Base-by-base conservation (phyloP, 2,113 vertebrate species). In the Malurus alboscapulatus region DNA sequence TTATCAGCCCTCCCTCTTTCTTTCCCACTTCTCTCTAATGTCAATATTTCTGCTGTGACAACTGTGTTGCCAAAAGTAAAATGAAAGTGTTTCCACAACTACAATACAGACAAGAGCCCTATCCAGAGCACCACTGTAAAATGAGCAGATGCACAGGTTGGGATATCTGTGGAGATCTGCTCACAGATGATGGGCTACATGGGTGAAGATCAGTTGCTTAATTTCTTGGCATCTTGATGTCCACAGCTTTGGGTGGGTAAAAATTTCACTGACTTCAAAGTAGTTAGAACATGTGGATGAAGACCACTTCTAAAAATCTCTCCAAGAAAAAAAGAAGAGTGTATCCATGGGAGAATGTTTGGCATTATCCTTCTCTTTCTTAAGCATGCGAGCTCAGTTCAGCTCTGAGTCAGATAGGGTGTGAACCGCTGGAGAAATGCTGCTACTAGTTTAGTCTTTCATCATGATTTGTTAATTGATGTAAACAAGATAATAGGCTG, bases 401-500 rank as follows among this genome's bases (percentile, higher is more conserved):
- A 12, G 50, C 48, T 92, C 84, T 96, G 95, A 96, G 78, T 96
- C 87, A 92, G 21, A 19, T 0, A 85, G 95, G 96, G 84, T 48
- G 96, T 93, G 51, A 93, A 62, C 66, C 62, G 89, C 89, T 87
- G 87, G 45, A 91, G 90, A 94, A 95, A 95, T 62, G 34, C 76
- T 88, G 36, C 82, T 88, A 34, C 90, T 81, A 30, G 24, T 92
- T 96, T 76, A 85, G 82, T 80, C 87, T 96, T 96, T 96, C 96
- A 86, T 92, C 89, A 92, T 10, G 6, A 82, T 83, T 91, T 87
- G 63, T 51, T 91, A 87, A 90, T 87, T 91, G 34, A 83, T 10
- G 26, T 80, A 87, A 94, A 77, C 57, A 95, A 79, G 67, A 83
- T 68, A 94, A 96, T 74, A 83, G 32, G 44, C 32, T 6, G 5